These are phyloP conservation scores for Podarcis siculus DNA, from an alignment of 2,797 vertebrate species.

Conservation along the genomic window DNA sequence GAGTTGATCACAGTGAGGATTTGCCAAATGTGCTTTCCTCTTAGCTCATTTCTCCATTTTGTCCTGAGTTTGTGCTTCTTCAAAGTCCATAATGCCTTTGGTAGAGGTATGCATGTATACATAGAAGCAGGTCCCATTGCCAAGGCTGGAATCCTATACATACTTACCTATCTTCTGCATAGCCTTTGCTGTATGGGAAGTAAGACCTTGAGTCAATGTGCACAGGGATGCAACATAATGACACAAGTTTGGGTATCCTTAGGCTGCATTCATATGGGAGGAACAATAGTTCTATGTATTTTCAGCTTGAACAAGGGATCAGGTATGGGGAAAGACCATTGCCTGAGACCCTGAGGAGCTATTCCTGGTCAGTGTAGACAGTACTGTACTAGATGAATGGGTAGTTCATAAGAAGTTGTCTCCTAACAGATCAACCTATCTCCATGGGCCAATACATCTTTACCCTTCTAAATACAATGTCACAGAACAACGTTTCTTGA, in stretches of 20 bases:
- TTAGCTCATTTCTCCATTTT: too few relatives aligned
- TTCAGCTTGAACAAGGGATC: not conserved
- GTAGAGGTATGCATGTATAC: not conserved
- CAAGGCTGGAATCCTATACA: too few relatives aligned
- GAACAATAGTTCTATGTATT: not conserved
- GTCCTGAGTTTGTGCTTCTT: too few relatives aligned
- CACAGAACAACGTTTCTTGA: slow-evolving; percentile 10
- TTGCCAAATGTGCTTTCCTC: too few relatives aligned
- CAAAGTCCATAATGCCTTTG: too few relatives aligned
- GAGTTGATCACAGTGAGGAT: too few relatives aligned
- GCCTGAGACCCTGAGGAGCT: not conserved
- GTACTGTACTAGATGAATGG: not conserved
- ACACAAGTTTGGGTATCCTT: not conserved
- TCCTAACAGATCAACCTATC: not conserved
- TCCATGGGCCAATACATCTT: not conserved
- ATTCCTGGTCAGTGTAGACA: not conserved
- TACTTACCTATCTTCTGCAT: too few relatives aligned
- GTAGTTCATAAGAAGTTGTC: not conserved
- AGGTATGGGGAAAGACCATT: not conserved
- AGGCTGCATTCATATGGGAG: not conserved
- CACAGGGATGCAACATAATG: not conserved
- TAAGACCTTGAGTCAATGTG: not conserved
- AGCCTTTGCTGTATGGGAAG: not conserved
- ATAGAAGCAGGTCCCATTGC: not conserved
- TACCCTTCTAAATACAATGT: not conserved